A percentile compares a stretch with the other conserved stretches of the same genome.
These are phyloP conservation scores for Atractosteus spatula DNA, from an alignment of 2,113 vertebrate genomes.

Conservation along the genomic window DNA sequence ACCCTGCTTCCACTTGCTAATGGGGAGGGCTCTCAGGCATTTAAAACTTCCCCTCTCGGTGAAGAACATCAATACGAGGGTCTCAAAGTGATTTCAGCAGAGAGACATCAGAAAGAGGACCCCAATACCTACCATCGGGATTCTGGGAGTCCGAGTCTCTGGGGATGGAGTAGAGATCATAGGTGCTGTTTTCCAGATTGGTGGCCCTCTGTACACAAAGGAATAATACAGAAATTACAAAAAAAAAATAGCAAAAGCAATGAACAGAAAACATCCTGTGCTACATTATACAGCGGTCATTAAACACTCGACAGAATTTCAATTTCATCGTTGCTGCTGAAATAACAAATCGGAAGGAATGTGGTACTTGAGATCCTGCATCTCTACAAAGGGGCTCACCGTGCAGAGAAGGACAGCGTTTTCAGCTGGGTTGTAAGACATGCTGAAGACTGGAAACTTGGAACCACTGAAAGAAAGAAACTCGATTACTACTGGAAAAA, in stretches of 20 bases:
- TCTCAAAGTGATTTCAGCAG: neutral
- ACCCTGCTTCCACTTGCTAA: too few relatives aligned
- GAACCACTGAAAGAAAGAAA: slow-evolving; percentile 71
- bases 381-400: slow-evolving; percentile 55
- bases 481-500: neutral
- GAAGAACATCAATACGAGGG: too few relatives aligned
- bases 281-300: too few relatives aligned
- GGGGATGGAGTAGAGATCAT: slow-evolving; percentile 92
- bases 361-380: neutral
- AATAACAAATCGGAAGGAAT: too few relatives aligned
- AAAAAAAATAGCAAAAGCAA: too few relatives aligned
- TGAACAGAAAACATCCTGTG: too few relatives aligned
- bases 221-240: neutral
- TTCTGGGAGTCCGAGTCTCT: slow-evolving; percentile 95
- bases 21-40: too few relatives aligned
- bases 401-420: slow-evolving; percentile 92
- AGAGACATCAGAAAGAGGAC: neutral
- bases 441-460: slow-evolving; percentile 95
- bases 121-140: slow-evolving; percentile 78
- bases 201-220: slow-evolving; percentile 78
- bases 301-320: too few relatives aligned
- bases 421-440: slow-evolving; percentile 96
- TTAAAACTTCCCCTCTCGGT: too few relatives aligned
- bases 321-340: too few relatives aligned
- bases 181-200: slow-evolving; percentile 96